Evolutionary conservation across 1,140 invertebrate genomes (phyloP).

Genomic region (Bombus vancouverensis): DNA sequence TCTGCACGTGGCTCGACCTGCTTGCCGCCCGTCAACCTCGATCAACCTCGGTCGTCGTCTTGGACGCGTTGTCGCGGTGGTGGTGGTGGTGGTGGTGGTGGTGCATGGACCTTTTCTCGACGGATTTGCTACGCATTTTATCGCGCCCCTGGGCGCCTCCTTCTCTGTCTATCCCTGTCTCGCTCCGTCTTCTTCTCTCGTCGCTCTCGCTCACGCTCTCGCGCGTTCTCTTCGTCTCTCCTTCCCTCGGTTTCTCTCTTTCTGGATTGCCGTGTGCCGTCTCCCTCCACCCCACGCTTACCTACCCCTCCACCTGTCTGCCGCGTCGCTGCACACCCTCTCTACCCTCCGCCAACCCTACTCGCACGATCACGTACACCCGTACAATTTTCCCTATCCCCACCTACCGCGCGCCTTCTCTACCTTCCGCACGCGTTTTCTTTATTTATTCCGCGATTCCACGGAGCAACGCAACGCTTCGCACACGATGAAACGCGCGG

Average conservation of each 20-base stretch:
- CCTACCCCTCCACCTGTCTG: constrained; percentile 62
- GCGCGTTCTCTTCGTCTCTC: constrained; percentile 16
- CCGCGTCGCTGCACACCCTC: constrained; percentile 64
- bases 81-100: constrained; percentile 35
- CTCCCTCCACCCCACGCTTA: constrained; percentile 57
- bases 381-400: constrained; percentile 66
- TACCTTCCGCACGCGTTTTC: constrained; percentile 72
- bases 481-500: constrained; percentile 63
- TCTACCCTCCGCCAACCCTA: constrained; percentile 53
- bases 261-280: constrained; percentile 48
- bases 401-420: constrained; percentile 37
- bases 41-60: constrained; percentile 55
- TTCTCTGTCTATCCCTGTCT: constrained; percentile 39
- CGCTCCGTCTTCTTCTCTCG: constrained; percentile 51
- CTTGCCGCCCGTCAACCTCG: constrained; percentile 58
- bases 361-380: constrained; percentile 55
- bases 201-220: constrained; percentile 26
- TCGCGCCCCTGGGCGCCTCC: constrained; percentile 61
- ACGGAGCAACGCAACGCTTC: constrained; percentile 53
- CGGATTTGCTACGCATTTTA: constrained; percentile 61
- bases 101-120: constrained; percentile 57
- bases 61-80: constrained; percentile 65
- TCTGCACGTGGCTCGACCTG: constrained; percentile 44
- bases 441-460: constrained; percentile 76
- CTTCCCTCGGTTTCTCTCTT: constrained; percentile 34